phyloP scores from a whole-genome alignment of 1,140 invertebrate genomes.

The Papilio xuthus region DNA sequence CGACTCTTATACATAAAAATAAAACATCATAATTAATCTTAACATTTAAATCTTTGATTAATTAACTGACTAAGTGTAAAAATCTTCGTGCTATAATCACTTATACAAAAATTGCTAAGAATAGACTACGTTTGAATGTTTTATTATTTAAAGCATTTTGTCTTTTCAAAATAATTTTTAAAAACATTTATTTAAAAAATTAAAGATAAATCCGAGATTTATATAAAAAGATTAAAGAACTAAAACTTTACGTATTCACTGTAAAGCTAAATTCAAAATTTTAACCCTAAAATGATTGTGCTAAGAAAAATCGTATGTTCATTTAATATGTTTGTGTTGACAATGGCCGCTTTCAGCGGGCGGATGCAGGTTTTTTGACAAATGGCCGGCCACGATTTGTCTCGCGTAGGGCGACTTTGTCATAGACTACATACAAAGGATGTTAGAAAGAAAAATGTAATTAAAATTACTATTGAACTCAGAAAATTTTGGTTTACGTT shows the following conservation, averaged over 20 bases:
- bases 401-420: constrained; percentile 68
- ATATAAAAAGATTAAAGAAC: no score
- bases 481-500: background rate
- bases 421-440: constrained; percentile 57
- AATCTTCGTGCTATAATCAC: no score
- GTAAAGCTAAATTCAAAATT: constrained; percentile 7
- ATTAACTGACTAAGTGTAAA: no score
- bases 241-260: constrained; percentile 8
- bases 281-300: constrained; percentile 21
- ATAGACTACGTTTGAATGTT: no score
- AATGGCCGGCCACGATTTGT: constrained; percentile 79
- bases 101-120: background rate
- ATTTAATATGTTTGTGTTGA: constrained; percentile 49
- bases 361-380: constrained; percentile 80
- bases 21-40: no score
- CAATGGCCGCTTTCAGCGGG: constrained; percentile 73
- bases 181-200: background rate
- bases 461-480: background rate
- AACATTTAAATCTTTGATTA: background rate
- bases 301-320: constrained; percentile 47
- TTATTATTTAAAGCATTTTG: background rate
- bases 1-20: no score
- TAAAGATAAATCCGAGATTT: background rate
- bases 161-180: background rate
- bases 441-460: constrained; percentile 5